Base-by-base conservation (phyloP, 2,888 invertebrate species). In the Gastrophysa polygoni region DNA sequence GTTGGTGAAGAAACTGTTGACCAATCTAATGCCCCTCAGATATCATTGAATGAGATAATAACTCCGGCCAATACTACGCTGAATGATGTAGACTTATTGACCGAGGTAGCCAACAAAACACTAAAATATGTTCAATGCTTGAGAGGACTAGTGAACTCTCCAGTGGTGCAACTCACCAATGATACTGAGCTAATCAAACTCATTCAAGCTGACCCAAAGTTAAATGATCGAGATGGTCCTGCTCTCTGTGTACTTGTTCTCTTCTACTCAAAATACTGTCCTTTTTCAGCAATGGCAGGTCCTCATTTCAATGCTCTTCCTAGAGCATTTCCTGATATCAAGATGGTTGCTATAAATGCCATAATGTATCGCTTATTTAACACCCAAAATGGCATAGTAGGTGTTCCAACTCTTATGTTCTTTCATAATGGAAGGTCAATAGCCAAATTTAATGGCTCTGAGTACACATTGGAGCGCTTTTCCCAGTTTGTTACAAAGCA, bases 301-400 rank as follows among this genome's bases (percentile, higher is more conserved):
- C 94, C 94, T 5, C 89, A 94, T 77, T 95, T 91, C 75, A 98
- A 98, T 84, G 93, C 96, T 0, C 80, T 98, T 21, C 92, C 96
- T 1, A 85, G 93, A 74, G 89, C 91, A 2, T 98, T 93, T 81
- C 94, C 95, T 1, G 89, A 90, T 71, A 85, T 98, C 0, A 91
- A 91, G 82, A 88, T 96, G 80, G 91, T 95, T 8, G 97, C 93
- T 1, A 88, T 98, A 16, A 96, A 98, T 84, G 95, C 96, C 1
- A 86, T 92, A 71, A 89, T 89, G 77, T 89, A 91, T 74, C 89
- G 90, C 76, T 88, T 91, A 64, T 92, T 95, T 52, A 96, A 95
- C 82, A 92, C 95, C 0, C 93, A 95, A 72, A 95, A 93, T 81
- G 96, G 96, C 8, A 92, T 96, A 61, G 90, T 95, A 7, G 95